phyloP scores from a whole-genome alignment of 2,797 vertebrate genomes.

The Craterocephalus amniculus region DNA sequence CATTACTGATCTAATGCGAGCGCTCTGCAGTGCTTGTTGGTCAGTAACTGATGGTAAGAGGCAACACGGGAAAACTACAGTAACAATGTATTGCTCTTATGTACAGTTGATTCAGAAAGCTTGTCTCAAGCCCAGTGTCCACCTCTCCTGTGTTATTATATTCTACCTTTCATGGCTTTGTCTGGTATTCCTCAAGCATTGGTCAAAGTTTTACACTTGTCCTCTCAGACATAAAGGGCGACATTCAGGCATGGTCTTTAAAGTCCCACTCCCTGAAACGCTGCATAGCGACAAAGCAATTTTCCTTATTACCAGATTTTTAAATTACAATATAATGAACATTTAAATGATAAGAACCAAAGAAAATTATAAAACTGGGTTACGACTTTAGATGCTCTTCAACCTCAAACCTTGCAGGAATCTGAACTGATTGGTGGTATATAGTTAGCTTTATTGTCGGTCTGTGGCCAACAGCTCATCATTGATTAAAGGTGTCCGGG shows the following conservation, averaged over 20 bases:
- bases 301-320: not conserved
- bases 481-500: not conserved
- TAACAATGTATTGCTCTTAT: not conserved
- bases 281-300: not conserved
- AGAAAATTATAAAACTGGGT: conserved; percentile 6
- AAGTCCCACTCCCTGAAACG: not conserved
- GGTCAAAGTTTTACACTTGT: not conserved
- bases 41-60: not conserved
- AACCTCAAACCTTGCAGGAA: not conserved
- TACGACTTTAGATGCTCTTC: not conserved
- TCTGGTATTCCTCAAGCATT: not conserved
- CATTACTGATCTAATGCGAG: not conserved
- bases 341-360: conserved; percentile 5
- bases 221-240: not conserved
- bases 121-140: not conserved
- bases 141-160: conserved; percentile 3
- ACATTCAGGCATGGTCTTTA: no score
- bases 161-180: not conserved
- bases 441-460: not conserved
- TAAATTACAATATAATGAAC: not conserved
- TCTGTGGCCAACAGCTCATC: not conserved
- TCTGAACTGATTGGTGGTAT: not conserved
- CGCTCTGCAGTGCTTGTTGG: not conserved
- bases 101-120: not conserved
- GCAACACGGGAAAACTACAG: not conserved